Percentiles rank a stretch among this genome's conserved stretches.
These are phyloP conservation scores for Anguilla megastoma DNA, from an alignment of 2,797 vertebrate genomes.

Conservation along the genomic window DNA sequence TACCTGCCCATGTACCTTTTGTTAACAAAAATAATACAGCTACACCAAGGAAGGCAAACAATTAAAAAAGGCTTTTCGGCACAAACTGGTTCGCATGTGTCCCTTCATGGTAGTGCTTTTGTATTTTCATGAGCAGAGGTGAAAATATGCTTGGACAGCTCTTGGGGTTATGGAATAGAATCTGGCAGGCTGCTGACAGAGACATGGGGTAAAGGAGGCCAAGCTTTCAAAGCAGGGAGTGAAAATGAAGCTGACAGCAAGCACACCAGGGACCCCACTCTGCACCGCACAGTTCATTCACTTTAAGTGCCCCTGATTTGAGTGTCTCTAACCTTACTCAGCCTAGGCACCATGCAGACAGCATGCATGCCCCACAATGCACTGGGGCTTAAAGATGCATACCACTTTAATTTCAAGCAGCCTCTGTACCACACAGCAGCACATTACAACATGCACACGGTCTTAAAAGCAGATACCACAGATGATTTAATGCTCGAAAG, in stretches of 20 bases:
- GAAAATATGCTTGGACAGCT: background rate
- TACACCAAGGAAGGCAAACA: background rate
- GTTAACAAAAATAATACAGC: background rate
- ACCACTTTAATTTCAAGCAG: background rate
- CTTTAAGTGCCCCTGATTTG: constrained; percentile 36
- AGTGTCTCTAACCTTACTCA: constrained; percentile 43
- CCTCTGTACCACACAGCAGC: too few relatives aligned
- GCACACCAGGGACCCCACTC: constrained; percentile 25
- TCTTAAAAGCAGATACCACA: too few relatives aligned
- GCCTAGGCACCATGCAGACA: constrained; percentile 35
- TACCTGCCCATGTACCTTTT: background rate
- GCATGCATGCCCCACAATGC: background rate
- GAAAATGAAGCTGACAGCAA: constrained; percentile 36
- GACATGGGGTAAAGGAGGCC: constrained; percentile 24
- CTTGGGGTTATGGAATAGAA: constrained; percentile 12
- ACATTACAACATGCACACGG: too few relatives aligned
- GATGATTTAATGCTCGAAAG: too few relatives aligned
- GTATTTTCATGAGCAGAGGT: constrained; percentile 8
- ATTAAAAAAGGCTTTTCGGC: background rate
- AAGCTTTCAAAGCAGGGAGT: constrained; percentile 27
- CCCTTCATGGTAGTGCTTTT: background rate
- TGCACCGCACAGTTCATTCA: constrained; percentile 33
- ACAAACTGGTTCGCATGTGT: background rate
- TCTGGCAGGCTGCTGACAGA: constrained; percentile 34
- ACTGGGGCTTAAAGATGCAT: background rate